Percentiles rank a stretch among this genome's conserved stretches.
Evolutionary conservation across 1,140 invertebrate species (phyloP).

Genomic region (Penaeus japonicus): DNA sequence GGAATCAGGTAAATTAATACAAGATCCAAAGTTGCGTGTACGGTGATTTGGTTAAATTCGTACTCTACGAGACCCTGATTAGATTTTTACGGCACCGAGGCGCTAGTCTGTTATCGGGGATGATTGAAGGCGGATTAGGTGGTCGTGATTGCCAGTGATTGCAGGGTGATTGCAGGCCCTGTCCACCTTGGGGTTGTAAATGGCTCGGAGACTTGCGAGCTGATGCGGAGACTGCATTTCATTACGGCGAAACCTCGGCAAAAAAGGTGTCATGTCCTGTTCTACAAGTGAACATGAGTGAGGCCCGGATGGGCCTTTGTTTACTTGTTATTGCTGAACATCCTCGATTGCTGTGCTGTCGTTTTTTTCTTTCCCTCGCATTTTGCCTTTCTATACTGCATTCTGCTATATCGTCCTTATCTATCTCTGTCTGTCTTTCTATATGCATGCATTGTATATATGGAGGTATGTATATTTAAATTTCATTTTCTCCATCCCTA

Average conservation of each 20-base stretch:
- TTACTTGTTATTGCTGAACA: too few species aligned
- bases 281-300: too few species aligned
- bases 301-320: too few species aligned
- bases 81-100: constrained; percentile 52
- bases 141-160: constrained; percentile 43
- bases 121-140: constrained; percentile 54
- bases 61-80: constrained; percentile 48
- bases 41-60: constrained; percentile 54
- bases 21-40: constrained; percentile 39
- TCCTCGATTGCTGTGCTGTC: too few species aligned
- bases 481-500: too few species aligned
- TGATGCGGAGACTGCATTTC: constrained; percentile 15
- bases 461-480: too few species aligned
- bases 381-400: too few species aligned
- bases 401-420: too few species aligned
- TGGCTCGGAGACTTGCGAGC: background rate
- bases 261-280: background rate
- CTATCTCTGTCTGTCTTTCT: too few species aligned
- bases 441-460: too few species aligned
- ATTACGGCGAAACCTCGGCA: constrained; percentile 25
- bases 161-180: constrained; percentile 25
- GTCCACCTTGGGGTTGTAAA: background rate
- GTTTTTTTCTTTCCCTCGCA: too few species aligned
- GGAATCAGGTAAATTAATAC: constrained; percentile 53
- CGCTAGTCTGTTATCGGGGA: constrained; percentile 48